phyloP scores from a whole-genome alignment of 2,797 vertebrate species.

The Psittacula echo region DNA sequence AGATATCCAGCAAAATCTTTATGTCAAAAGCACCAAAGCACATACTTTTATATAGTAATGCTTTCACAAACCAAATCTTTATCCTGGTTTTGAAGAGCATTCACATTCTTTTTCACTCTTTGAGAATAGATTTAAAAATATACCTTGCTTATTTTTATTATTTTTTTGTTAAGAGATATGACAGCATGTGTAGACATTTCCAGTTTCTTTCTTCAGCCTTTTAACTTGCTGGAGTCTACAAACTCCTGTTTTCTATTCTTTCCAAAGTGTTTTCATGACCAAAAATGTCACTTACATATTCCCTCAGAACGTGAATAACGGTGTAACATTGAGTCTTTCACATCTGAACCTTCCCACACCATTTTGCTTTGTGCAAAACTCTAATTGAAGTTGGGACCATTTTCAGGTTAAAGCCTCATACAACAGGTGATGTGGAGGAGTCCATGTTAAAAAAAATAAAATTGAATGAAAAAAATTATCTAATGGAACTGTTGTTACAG shows the following conservation, averaged over 20 bases:
- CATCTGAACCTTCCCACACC: rapidly evolving
- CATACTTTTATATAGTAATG: not conserved
- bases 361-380: not conserved
- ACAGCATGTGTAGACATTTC: not conserved
- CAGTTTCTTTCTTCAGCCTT: not conserved
- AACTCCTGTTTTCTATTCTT: not conserved
- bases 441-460: not conserved
- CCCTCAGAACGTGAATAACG: not conserved
- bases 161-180: not conserved
- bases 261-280: not conserved
- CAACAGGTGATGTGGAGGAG: not conserved
- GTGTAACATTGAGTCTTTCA: not conserved
- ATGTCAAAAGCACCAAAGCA: not conserved
- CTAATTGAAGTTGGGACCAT: not conserved
- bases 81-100: not conserved
- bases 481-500: not conserved
- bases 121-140: constrained; percentile 2
- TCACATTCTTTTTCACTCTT: not conserved
- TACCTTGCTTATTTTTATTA: not conserved
- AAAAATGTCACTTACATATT: not conserved
- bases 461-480: not conserved
- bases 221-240: not conserved
- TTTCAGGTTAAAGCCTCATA: not conserved
- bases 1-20: constrained; percentile 22
- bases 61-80: constrained; percentile 11